Evolutionary conservation across 2,888 invertebrate species (phyloP), one percentile per base, ranked within the genome.

Genomic region (Cryptus viduatorius): DNA sequence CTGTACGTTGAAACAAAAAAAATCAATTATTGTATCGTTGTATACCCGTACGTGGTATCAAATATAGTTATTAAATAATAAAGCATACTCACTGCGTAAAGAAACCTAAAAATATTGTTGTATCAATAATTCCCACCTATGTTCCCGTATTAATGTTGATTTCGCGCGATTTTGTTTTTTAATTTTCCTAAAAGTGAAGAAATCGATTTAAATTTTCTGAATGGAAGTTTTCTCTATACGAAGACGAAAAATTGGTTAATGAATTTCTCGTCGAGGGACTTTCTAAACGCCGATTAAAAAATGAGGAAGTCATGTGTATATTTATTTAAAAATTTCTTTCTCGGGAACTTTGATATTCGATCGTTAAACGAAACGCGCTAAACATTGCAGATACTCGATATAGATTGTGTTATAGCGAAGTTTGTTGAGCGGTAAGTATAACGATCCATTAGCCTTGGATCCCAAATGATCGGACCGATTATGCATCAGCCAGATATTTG

Each of bases 51-150:
- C 87, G 69, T 56, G 73, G 67, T 78, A 73, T 50, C 65, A 19
- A 64, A 89, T 87, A 89, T 90, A 91, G 89, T 87, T 90, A 84
- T 87, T 89, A 88, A 90, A 90, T 88, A 92, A 92, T 92, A 90
- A 93, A 92, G 82, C 90, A 92, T 92, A 92, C 91, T 91, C 91
- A 90, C 88, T 90, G 90, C 88, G 78, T 84, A 86, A 81, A 75
- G 37, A 83, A 69, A 77, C 73, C 31, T 53, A 72, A 65, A 31
- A 56, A 56, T 19, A 12, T 14, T 7, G 10, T 44, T 3, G 16
- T 42, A 14, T 46, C 42, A 16, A 12, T 31, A 5, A 24, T 67
- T 77, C 19, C 14, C 37, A 59, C 59, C 59, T 14, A 5, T 59
- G 4, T 29, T 24, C 8, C 8, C 10, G 8, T 3, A 59, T 12